These are phyloP conservation scores for Podiceps cristatus DNA, from an alignment of 2,113 vertebrate species.

Conservation along the genomic window DNA sequence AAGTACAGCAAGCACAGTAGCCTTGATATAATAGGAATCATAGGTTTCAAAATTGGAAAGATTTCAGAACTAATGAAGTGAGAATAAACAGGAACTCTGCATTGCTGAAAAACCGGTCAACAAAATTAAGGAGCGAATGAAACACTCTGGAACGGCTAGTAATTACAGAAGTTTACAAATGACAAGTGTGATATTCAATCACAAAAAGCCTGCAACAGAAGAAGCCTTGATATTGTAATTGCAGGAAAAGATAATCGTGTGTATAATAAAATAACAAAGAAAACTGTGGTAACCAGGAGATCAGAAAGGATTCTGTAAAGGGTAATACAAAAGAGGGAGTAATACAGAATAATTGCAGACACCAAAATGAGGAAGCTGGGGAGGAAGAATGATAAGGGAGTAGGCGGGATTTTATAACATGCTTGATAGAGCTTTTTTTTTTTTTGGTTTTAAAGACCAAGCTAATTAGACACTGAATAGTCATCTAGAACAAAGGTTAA, in stretches of 20 bases:
- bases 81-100: not conserved
- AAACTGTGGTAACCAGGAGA: slow-evolving; percentile 4
- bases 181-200: not conserved
- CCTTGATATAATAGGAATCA: not conserved
- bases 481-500: slow-evolving; percentile 66
- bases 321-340: slow-evolving; percentile 1
- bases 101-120: not conserved
- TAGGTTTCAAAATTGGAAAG: not conserved
- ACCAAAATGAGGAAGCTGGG: slow-evolving; percentile 23
- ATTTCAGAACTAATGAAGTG: not conserved
- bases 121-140: slow-evolving; percentile 31
- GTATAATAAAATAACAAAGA: slow-evolving; percentile 30
- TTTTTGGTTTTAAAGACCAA: slow-evolving; percentile 25
- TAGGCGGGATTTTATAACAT: slow-evolving; percentile 33
- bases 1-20: not conserved
- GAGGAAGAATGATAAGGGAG: not conserved
- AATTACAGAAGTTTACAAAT: slow-evolving; percentile 20
- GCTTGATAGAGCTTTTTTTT: not conserved
- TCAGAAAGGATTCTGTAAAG: slow-evolving; percentile 14
- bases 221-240: slow-evolving; percentile 12
- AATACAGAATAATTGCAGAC: slow-evolving; percentile 18
- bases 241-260: slow-evolving; percentile 11
- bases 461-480: slow-evolving; percentile 63
- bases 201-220: not conserved
- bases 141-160: not conserved